A percentile compares a stretch with the other conserved stretches of the same genome.
Conservation (phyloP, 2,888 invertebrate genomes). For the Hyles lineata region DNA sequence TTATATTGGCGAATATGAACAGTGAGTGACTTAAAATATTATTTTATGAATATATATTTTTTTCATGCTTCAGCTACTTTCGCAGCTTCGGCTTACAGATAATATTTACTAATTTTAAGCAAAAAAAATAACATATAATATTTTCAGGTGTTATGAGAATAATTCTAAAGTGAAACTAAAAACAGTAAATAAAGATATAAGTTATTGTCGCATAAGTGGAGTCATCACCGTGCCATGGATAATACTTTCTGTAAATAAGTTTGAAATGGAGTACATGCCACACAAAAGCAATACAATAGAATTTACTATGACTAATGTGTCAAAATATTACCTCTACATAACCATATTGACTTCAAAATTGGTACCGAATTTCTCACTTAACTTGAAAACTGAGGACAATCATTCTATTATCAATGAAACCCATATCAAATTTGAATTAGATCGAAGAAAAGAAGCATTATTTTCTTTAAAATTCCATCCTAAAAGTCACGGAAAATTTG, state of each 20-base stretch:
- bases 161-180: conserved; percentile 70
- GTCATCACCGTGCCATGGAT: conserved; percentile 77
- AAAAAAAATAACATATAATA: background rate
- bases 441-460: conserved; percentile 48
- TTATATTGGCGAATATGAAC: conserved; percentile 65
- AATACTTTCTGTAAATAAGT: conserved; percentile 67
- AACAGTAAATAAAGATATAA: conserved; percentile 68
- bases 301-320: conserved; percentile 74
- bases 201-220: conserved; percentile 68
- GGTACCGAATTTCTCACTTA: conserved; percentile 65
- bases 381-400: conserved; percentile 55
- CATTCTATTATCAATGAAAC: conserved; percentile 57
- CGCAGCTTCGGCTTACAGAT: background rate
- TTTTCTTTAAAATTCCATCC: conserved; percentile 70
- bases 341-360: conserved; percentile 68
- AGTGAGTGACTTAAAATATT: conserved; percentile 55
- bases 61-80: background rate
- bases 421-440: conserved; percentile 69
- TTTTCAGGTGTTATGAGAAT: conserved; percentile 69
- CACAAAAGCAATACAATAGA: conserved; percentile 55
- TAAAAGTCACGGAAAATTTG: conserved; percentile 67
- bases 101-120: background rate
- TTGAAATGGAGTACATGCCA: conserved; percentile 64
- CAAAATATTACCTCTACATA: conserved; percentile 66
- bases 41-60: conserved; percentile 28